Evolutionary conservation across 2,113 vertebrate species (phyloP).

Genomic region (Myocastor coypus): DNA sequence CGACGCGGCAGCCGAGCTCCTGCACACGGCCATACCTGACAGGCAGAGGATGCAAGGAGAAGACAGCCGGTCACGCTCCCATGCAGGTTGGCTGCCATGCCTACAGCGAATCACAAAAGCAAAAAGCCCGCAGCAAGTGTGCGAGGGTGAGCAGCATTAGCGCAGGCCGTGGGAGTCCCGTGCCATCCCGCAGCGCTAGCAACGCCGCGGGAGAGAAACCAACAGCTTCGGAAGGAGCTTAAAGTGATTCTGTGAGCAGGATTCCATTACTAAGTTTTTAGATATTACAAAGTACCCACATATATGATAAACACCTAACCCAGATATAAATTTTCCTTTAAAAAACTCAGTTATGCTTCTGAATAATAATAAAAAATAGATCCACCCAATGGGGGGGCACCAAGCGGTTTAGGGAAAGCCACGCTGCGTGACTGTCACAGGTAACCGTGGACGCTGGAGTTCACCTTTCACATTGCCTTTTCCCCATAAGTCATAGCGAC

Average conservation of each 20-base stretch:
- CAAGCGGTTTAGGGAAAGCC: conserved; percentile 73
- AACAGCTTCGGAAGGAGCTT: conserved; percentile 82
- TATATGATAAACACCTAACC: conserved; percentile 90
- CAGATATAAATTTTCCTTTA: conserved; percentile 83
- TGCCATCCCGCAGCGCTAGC: conserved; percentile 81
- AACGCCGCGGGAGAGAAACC: conserved; percentile 64
- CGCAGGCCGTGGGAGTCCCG: conserved; percentile 86
- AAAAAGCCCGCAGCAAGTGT: conserved; percentile 37
- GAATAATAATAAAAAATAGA: conserved; percentile 84
- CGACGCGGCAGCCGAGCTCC: conserved; percentile 30
- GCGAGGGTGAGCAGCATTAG: conserved; percentile 73
- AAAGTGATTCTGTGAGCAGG: conserved; percentile 80
- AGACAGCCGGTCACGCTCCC: conserved; percentile 60
- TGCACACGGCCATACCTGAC: conserved; percentile 58
- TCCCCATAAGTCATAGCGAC: conserved; percentile 68
- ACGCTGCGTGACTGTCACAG: conserved; percentile 76
- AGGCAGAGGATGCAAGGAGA: conserved; percentile 53
- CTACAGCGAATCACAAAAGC: conserved; percentile 51
- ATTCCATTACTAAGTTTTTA: conserved; percentile 85
- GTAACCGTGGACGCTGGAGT: conserved; percentile 72
- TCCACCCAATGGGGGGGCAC: conserved; percentile 2
- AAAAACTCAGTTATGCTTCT: conserved; percentile 83
- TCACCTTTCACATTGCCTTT: conserved; percentile 83
- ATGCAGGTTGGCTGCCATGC: conserved; percentile 56
- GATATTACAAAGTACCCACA: conserved; percentile 94